phyloP scores from a whole-genome alignment of 1,140 invertebrate species.

The Onthophagus taurus region DNA sequence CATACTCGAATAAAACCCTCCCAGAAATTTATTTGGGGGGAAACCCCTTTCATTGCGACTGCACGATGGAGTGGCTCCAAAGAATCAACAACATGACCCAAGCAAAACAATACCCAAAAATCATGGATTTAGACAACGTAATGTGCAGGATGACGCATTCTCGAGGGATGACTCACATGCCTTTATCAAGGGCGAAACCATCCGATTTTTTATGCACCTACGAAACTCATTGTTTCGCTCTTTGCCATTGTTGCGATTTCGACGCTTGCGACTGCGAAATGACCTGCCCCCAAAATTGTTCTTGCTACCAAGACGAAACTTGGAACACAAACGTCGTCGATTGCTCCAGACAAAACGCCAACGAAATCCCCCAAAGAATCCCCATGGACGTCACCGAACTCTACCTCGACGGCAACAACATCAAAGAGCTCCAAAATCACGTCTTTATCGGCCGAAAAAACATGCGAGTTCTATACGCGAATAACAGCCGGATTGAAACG shows the following conservation, averaged over 20 bases:
- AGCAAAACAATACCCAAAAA: constrained; percentile 67
- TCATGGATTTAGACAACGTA: constrained; percentile 80
- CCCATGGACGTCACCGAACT: constrained; percentile 92
- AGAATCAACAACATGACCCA: constrained; percentile 75
- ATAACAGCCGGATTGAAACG: constrained; percentile 71
- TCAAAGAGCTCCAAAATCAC: constrained; percentile 75
- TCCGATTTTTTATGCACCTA: constrained; percentile 85
- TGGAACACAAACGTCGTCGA: constrained; percentile 90
- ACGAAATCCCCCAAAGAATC: constrained; percentile 70
- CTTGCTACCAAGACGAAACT: constrained; percentile 84
- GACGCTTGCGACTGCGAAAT: constrained; percentile 93
- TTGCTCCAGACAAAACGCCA: constrained; percentile 66
- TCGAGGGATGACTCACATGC: constrained; percentile 55
- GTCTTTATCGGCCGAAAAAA: constrained; percentile 88
- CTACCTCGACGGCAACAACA: constrained; percentile 82
- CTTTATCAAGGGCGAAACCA: constrained; percentile 54
- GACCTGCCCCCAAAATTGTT: constrained; percentile 85
- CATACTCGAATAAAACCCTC: constrained; percentile 57
- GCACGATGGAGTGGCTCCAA: constrained; percentile 86
- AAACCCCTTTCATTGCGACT: constrained; percentile 86
- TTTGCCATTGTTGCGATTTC: constrained; percentile 90
- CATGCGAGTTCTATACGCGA: constrained; percentile 75
- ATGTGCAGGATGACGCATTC: constrained; percentile 75
- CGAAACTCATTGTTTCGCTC: constrained; percentile 83
- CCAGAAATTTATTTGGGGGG: constrained; percentile 83